Base-by-base conservation (phyloP, 2,113 vertebrate genomes). In the Lasiurus borealis region DNA sequence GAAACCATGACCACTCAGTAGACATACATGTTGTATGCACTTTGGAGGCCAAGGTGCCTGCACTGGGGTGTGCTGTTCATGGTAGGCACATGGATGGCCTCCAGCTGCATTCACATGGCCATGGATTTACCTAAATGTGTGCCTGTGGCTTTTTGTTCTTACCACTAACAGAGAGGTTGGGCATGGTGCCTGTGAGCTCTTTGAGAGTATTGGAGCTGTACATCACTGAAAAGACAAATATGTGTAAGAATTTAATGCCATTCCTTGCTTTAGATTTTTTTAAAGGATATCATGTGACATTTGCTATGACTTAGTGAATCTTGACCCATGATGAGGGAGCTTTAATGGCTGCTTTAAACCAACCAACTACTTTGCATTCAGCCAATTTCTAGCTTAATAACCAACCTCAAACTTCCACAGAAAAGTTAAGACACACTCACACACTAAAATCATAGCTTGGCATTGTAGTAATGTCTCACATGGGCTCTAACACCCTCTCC, bases 21-120 rank as follows among this genome's bases (percentile, higher is more conserved):
- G 5, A 8, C 6, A 4, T 4, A 40, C 3, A 34, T 8, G 18
- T n/a, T 19, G 14, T 10, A 15, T 19, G n/a, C 59, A 9, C 50
- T 69, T 54, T 77, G 36, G 19, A 54, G n/a, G 72, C 9, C 3
- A 9, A 48, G 8, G 15, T 10, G 13, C 0, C 13, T 8, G 8
- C 9, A 31, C 9, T 2, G 19, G 57, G 16, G 13, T 66, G 12
- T 54, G 44, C 27, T 25, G 0, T 3, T 1, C 15, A 5, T 2
- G 71, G 6, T 8, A 19, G 19, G 21, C 81, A 44, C 3, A 4
- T 4, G 2, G 15, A 4, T 10, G 31, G 9, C 50, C 12, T 54
- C 36, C 0, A 12, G 6, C 72, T 50, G 15, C 5, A 31, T 12
- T 15, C 27, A 10, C 1, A 8, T 64, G 0, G 0, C 54, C 36